A percentile compares a stretch with the other conserved stretches of the same genome.
These are phyloP conservation scores for Agrotis puta DNA, from an alignment of 2,888 invertebrate genomes.

Conservation along the genomic window DNA sequence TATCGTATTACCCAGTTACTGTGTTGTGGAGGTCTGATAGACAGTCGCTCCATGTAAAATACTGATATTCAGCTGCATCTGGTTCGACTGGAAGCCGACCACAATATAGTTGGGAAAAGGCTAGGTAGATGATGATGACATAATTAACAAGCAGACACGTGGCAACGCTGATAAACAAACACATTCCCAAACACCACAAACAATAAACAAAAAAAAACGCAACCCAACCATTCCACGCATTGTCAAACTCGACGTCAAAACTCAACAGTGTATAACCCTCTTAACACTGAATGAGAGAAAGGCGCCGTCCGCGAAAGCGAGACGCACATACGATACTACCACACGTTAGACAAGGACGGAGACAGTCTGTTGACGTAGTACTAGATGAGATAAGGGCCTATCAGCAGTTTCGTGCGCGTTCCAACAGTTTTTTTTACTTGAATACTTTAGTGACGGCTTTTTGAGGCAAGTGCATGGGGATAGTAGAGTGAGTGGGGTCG, in stretches of 20 bases:
- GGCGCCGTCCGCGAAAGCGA: constrained; percentile 73
- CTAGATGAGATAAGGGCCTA: constrained; percentile 90
- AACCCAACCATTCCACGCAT: constrained; percentile 18
- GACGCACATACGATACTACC: constrained; percentile 66
- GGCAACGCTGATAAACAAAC: background rate
- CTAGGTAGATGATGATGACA: too few relatives aligned
- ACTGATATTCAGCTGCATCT: too few relatives aligned
- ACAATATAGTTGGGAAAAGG: too few relatives aligned
- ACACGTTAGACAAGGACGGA: constrained; percentile 76
- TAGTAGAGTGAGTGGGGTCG: constrained; percentile 21
- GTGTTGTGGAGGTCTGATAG: too few relatives aligned
- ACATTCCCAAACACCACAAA: background rate
- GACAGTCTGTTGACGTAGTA: constrained; percentile 88
- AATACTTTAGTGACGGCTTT: constrained; percentile 61
- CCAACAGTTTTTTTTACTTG: constrained; percentile 78
- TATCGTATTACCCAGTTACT: too few relatives aligned
- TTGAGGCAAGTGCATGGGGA: constrained; percentile 56
- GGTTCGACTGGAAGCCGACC: too few relatives aligned
- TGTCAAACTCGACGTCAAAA: constrained; percentile 56
- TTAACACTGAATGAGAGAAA: constrained; percentile 75
- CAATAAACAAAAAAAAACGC: constrained; percentile 4
- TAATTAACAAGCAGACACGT: too few relatives aligned
- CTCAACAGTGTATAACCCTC: constrained; percentile 51
- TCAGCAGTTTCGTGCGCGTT: constrained; percentile 84
- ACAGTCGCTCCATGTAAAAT: too few relatives aligned